Evolutionary conservation across 2,888 invertebrate genomes (phyloP).

Genomic region (Orgyia antiqua): DNA sequence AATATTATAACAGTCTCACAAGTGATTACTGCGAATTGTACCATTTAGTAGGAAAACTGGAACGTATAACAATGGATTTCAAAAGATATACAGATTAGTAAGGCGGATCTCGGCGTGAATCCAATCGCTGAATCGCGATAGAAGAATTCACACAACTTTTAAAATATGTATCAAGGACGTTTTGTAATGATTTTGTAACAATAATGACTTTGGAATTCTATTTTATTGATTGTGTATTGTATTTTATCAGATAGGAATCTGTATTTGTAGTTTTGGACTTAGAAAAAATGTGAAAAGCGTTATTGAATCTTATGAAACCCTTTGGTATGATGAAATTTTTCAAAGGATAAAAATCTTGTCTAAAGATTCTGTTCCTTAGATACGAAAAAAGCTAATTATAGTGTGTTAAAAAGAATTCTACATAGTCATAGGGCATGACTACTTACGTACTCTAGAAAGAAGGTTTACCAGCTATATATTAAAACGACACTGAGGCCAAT

Average conservation of each 20-base stretch:
- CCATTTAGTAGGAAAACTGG: slow-evolving; percentile 15
- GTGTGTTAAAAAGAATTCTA: no score
- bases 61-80: slow-evolving; percentile 30
- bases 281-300: not conserved
- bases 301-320: not conserved
- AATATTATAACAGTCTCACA: slow-evolving; percentile 7
- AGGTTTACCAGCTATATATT: no score
- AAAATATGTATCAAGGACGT: slow-evolving; percentile 22
- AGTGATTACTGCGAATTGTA: not conserved
- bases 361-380: no score
- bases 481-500: no score
- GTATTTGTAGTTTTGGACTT: not conserved
- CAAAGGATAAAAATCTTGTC: no score
- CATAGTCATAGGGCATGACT: no score
- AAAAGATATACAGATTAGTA: slow-evolving; percentile 21
- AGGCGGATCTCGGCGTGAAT: slow-evolving; percentile 20
- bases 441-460: no score
- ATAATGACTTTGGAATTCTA: not conserved
- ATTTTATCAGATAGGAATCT: not conserved
- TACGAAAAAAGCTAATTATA: no score
- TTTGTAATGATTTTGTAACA: slow-evolving; percentile 8
- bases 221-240: slow-evolving; percentile 6
- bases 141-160: slow-evolving; percentile 24
- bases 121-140: slow-evolving; percentile 17
- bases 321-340: no score